Base-by-base conservation (phyloP, 2,888 invertebrate species). In the Volucella inflata region DNA sequence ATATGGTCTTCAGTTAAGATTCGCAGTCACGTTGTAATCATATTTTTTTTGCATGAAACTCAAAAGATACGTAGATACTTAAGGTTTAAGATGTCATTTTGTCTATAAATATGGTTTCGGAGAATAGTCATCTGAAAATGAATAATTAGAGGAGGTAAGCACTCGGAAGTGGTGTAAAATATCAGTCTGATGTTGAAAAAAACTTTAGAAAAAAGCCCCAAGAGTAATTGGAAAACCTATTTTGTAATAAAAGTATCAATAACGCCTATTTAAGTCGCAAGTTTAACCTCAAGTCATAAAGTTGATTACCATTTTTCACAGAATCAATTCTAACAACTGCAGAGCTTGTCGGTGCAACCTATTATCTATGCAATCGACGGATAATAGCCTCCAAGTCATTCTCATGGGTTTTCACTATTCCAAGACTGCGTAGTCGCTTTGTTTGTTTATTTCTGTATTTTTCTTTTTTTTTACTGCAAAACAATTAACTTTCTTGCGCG, bases 401-500 rank as follows among this genome's bases (percentile, higher is more conserved):
- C 55, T 68, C 46, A 12, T 71, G 71, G 75, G 48, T 80, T 80
- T 80, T 53, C 57, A 50, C 38, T 14, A 62, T 46, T 80, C 59
- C 53, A 30, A 30, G 16, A 21, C 44, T n/a, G 50, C 10, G 60
- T 60, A 80, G 68, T 68, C 59, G 70, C 64, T 44, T 62, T 75
- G 11, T 10, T 8, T 14, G 21, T 30, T n/a, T 36, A 30, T 21
- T 21, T 21, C 21, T 21, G 44, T 30, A 11, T 16, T 30, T 74
- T 68, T n/a, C n/a, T n/a, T 62, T 67, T 51, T 68, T 60, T 50
- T 74, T 44, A 74, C 57, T 59, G 30, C 36, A 74, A 83, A 83
- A 74, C 68, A 83, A 83, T 79, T 83, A 83, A 79, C 79, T 83
- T 83, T 83, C 78, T 74, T 78, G 72, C 42, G 72, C 72, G 62